These are phyloP conservation scores for Erpetoichthys calabaricus DNA, from an alignment of 2,797 vertebrate genomes.

Conservation along the genomic window DNA sequence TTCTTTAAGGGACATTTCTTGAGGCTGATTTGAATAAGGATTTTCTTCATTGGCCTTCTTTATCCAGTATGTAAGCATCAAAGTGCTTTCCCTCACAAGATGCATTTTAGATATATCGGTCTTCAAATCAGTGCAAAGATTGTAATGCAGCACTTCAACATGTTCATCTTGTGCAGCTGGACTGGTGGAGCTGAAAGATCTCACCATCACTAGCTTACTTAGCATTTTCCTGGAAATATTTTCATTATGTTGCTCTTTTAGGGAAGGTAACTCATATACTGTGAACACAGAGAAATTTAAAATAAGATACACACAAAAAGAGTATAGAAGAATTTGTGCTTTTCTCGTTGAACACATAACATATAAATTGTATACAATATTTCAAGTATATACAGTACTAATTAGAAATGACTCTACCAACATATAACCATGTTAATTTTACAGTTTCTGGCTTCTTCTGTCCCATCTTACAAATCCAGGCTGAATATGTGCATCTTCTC, in stretches of 20 bases:
- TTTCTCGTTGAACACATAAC: too few species aligned
- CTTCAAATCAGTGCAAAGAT: conserved; percentile 13
- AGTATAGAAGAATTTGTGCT: too few species aligned
- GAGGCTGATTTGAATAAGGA: not conserved
- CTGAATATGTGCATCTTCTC: too few species aligned
- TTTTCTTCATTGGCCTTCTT: conserved; percentile 9
- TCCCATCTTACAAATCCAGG: too few species aligned
- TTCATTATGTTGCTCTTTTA: conserved; percentile 30
- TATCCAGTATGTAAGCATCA: conserved; percentile 40
- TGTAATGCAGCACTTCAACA: conserved; percentile 30
- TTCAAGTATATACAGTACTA: too few species aligned
- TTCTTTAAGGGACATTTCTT: conserved; percentile 21
- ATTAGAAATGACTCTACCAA: too few species aligned
- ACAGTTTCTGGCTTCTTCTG: too few species aligned
- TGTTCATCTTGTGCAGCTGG: not conserved
- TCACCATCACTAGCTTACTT: conserved; percentile 31
- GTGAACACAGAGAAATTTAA: conserved; percentile 4
- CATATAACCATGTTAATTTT: too few species aligned
- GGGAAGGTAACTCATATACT: conserved; percentile 36
- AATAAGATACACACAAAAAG: not conserved
- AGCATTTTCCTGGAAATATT: conserved; percentile 25
- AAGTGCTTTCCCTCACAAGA: conserved; percentile 29
- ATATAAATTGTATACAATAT: too few species aligned
- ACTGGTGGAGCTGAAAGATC: conserved; percentile 18
- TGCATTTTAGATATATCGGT: conserved; percentile 39